phyloP scores from a whole-genome alignment of 2,888 invertebrate genomes.

The Noctua comes region DNA sequence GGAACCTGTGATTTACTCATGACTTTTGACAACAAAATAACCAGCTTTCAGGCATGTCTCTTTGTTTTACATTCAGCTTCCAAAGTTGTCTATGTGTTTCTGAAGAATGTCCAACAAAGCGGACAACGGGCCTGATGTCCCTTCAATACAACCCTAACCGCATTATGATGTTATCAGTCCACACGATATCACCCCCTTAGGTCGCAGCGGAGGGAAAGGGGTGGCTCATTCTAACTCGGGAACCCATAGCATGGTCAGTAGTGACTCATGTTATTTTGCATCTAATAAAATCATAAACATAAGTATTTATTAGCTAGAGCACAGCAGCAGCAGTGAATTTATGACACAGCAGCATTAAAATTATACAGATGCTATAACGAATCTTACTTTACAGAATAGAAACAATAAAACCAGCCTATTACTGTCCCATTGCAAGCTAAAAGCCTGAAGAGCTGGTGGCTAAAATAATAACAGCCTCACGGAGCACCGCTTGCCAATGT shows the following conservation, averaged over 20 bases:
- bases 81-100: neutral
- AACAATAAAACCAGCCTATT: neutral
- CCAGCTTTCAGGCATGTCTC: neutral
- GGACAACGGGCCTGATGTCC: neutral
- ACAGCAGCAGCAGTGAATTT: neutral
- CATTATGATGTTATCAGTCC: constrained; percentile 51
- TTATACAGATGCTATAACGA: neutral
- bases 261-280: constrained; percentile 2
- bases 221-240: constrained; percentile 10
- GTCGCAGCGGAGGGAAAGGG: constrained; percentile 12
- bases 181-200: constrained; percentile 43
- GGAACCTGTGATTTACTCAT: neutral
- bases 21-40: neutral
- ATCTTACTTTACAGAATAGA: neutral
- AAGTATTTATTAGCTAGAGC: neutral
- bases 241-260: neutral
- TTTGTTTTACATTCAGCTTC: neutral
- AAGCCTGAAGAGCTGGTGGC: neutral
- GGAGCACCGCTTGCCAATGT: neutral
- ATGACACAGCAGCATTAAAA: neutral
- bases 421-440: neutral
- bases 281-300: neutral
- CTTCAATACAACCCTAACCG: constrained; percentile 33
- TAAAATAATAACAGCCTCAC: neutral
- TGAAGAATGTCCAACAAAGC: constrained; percentile 8